Percentiles rank a stretch among this genome's conserved stretches.
phyloP scores from a whole-genome alignment of 30 jellyfish, hydroid and myxozoan genomes.

The Nemopilema nomurai region DNA sequence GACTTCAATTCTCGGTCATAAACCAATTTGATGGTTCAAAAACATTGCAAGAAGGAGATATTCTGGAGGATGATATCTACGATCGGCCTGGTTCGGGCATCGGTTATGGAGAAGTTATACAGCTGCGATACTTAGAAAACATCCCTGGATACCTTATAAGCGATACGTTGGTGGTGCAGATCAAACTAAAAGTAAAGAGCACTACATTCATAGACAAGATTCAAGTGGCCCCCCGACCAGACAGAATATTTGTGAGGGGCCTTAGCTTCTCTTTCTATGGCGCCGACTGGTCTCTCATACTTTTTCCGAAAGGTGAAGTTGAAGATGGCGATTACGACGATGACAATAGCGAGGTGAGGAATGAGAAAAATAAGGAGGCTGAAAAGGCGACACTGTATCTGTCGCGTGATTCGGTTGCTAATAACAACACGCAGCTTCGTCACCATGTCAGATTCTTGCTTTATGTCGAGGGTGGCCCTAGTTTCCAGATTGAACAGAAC shows the following conservation, averaged over 20 bases:
- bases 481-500: constrained; percentile 46
- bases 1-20: constrained; percentile 55
- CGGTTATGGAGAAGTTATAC: constrained; percentile 84
- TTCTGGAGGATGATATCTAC: constrained; percentile 71
- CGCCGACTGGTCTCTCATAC: constrained; percentile 63
- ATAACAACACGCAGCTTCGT: constrained; percentile 29
- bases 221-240: constrained; percentile 34
- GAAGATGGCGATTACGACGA: constrained; percentile 35
- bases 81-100: constrained; percentile 83
- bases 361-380: not conserved
- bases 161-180: constrained; percentile 63
- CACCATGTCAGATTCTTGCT: constrained; percentile 51
- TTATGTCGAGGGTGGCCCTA: constrained; percentile 55
- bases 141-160: constrained; percentile 78
- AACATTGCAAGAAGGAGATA: constrained; percentile 69
- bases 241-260: constrained; percentile 43
- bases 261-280: constrained; percentile 58
- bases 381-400: constrained; percentile 56
- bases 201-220: constrained; percentile 69
- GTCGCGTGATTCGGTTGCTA: constrained; percentile 49
- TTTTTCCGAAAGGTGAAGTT: constrained; percentile 59
- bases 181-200: constrained; percentile 52
- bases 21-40: constrained; percentile 59
- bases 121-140: constrained; percentile 35
- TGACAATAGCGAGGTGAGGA: not conserved